A percentile compares a stretch with the other conserved stretches of the same genome.
These are phyloP conservation scores for Spodoptera frugiperda DNA, from an alignment of 1,140 invertebrate genomes.

Conservation along the genomic window DNA sequence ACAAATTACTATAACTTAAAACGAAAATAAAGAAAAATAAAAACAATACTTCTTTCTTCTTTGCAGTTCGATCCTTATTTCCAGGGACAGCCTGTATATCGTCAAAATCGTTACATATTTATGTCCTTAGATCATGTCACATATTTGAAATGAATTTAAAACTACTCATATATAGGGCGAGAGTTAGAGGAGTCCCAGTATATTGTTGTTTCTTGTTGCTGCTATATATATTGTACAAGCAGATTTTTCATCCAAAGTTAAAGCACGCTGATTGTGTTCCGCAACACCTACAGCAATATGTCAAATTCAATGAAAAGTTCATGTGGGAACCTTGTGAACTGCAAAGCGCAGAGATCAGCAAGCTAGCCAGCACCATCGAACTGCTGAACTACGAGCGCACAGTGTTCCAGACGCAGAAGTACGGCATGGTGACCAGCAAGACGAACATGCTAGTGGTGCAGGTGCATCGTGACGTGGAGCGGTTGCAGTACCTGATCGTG, in stretches of 20 bases:
- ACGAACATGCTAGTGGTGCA: conserved; percentile 76
- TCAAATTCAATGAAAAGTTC: conserved; percentile 21
- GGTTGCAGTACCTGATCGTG: conserved; percentile 95
- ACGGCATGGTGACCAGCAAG: conserved; percentile 37
- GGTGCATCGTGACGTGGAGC: conserved; percentile 95
- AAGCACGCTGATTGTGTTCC: neutral
- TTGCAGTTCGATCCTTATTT: no score
- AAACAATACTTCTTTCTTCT: no score
- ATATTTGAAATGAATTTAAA: conserved; percentile 44
- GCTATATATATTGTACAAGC: neutral
- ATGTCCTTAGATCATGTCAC: neutral
- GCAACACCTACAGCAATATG: conserved; percentile 8
- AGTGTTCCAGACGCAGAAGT: conserved; percentile 47
- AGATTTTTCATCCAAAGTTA: neutral
- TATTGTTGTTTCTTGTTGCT: conserved; percentile 29
- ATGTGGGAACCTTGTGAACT: conserved; percentile 7
- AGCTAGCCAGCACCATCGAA: conserved; percentile 18
- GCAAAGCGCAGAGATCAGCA: neutral
- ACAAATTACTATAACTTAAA: no score
- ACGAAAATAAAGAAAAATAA: no score
- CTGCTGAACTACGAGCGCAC: conserved; percentile 47
- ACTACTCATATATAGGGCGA: conserved; percentile 20
- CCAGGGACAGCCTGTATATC: no score
- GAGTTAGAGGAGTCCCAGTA: conserved; percentile 22
- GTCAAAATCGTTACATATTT: no score